phyloP scores from a whole-genome alignment of 2,113 vertebrate genomes.

The Lynx canadensis region DNA sequence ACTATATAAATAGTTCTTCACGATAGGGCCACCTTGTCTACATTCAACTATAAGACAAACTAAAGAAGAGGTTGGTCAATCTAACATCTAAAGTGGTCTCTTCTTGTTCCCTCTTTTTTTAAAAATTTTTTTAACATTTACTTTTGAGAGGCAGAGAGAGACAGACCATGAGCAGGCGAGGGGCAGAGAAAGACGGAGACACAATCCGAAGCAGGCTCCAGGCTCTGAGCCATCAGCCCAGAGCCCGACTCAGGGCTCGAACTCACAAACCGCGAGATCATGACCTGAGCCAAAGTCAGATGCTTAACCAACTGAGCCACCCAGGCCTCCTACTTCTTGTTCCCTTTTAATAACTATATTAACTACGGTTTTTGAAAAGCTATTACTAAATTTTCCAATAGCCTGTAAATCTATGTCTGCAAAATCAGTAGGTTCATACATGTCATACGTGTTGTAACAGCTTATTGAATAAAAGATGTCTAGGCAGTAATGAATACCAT shows the following conservation, averaged over 20 bases:
- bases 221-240: too few species aligned
- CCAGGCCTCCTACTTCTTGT: too few species aligned
- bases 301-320: too few species aligned
- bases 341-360: neutral
- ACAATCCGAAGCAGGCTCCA: too few species aligned
- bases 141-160: too few species aligned
- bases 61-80: neutral
- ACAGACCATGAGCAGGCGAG: too few species aligned
- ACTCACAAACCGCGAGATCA: too few species aligned
- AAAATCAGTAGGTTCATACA: neutral
- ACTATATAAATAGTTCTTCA: neutral
- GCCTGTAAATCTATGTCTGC: neutral
- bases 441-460: neutral
- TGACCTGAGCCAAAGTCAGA: too few species aligned
- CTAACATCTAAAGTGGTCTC: neutral
- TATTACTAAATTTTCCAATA: neutral
- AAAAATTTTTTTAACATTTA: too few species aligned
- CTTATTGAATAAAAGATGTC: neutral
- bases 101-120: neutral
- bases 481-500: neutral
- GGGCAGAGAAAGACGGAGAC: too few species aligned
- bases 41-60: neutral
- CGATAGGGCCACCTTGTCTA: fast-evolving
- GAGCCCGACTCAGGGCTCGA: too few species aligned
- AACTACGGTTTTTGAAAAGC: neutral